These are phyloP conservation scores for Cyprinodon tularosa DNA, from an alignment of 2,113 vertebrate genomes.

Conservation along the genomic window DNA sequence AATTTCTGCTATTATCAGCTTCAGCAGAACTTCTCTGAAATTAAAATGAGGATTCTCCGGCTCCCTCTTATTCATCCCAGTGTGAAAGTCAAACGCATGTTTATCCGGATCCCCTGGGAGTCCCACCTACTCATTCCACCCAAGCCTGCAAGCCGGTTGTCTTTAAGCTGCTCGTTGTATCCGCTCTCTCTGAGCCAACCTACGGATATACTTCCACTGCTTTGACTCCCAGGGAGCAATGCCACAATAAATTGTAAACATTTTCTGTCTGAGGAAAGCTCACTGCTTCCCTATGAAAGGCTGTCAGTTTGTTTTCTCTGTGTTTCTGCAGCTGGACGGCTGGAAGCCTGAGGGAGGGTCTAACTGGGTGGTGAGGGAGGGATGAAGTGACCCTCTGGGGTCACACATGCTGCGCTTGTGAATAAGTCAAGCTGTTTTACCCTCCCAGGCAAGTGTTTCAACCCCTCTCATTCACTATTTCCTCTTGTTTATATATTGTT, in stretches of 20 bases:
- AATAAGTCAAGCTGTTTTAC: conserved; percentile 56
- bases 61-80: conserved; percentile 52
- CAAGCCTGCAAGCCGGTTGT: conserved; percentile 46
- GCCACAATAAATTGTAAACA: conserved; percentile 49
- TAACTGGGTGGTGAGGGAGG: conserved; percentile 25
- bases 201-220: conserved; percentile 40
- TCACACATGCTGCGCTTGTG: conserved; percentile 44
- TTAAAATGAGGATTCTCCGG: conserved; percentile 59
- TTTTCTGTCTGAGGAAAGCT: conserved; percentile 61
- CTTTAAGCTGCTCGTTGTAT: conserved; percentile 54
- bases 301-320: conserved; percentile 44
- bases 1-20: conserved; percentile 18
- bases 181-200: conserved; percentile 42
- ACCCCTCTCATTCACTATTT: background rate
- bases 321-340: conserved; percentile 4
- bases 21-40: conserved; percentile 35
- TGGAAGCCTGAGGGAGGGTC: conserved; percentile 13
- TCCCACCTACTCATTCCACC: conserved; percentile 61
- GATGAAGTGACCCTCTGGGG: conserved; percentile 42
- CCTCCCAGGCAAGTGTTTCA: conserved; percentile 27
- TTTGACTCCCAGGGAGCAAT: conserved; percentile 39
- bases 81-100: conserved; percentile 53
- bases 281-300: conserved; percentile 46
- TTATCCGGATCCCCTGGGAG: conserved; percentile 53
- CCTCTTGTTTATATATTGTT: conserved; percentile 11